phyloP scores from a whole-genome alignment of 2,113 vertebrate species.

The Orcinus orca region DNA sequence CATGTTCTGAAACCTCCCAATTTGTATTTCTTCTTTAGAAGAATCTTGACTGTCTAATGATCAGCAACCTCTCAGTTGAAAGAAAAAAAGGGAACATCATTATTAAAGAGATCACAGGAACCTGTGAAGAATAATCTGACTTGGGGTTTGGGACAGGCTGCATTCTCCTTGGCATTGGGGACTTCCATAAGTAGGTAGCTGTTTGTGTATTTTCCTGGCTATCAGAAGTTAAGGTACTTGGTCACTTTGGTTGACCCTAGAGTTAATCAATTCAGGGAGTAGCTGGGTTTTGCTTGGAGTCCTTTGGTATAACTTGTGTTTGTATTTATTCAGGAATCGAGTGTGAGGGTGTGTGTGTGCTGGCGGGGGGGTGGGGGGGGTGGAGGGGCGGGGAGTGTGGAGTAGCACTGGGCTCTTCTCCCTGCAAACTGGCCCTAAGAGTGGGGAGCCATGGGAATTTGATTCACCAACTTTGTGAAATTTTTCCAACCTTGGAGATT shows the following conservation, averaged over 20 bases:
- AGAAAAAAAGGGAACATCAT: neutral
- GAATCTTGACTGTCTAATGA: conserved; percentile 16
- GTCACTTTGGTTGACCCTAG: neutral
- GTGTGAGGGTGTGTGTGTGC: neutral
- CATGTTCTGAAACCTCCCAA: conserved; percentile 35
- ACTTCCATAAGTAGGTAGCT: neutral
- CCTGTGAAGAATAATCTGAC: neutral
- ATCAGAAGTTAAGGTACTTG: neutral
- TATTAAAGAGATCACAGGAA: neutral
- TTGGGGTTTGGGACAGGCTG: neutral
- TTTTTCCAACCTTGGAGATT: neutral
- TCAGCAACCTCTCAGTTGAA: neutral
- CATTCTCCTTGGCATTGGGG: neutral
- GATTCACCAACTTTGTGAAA: neutral
- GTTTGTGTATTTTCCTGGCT: neutral
- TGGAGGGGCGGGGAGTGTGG: neutral
- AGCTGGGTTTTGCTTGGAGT: neutral
- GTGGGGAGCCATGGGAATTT: neutral
- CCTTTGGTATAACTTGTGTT: neutral
- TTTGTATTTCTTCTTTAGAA: conserved; percentile 56
- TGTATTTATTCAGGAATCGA: neutral
- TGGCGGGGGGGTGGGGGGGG: neutral
- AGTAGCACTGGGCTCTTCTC: neutral
- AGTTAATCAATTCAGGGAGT: neutral
- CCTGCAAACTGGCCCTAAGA: neutral